Conservation (phyloP, 2,113 vertebrate species). For the Erinaceus europaeus region DNA sequence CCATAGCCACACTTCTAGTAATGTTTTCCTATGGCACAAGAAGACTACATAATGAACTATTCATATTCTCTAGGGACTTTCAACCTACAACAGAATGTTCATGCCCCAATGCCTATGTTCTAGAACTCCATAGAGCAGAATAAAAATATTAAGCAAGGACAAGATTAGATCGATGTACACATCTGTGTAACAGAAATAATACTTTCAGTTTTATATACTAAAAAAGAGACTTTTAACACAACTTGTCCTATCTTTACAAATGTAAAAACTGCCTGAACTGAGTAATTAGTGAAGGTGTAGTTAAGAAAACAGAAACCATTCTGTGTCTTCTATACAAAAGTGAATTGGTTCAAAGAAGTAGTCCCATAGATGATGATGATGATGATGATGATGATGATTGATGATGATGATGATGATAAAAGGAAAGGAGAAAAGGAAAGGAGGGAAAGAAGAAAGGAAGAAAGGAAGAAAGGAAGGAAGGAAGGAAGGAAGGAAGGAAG, state of each 20-base stretch:
- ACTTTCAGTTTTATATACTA: not conserved
- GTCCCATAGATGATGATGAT: too few species aligned
- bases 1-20: not conserved
- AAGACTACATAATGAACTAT: not conserved
- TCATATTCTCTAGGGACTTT: conserved; percentile 3
- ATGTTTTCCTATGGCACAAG: not conserved
- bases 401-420: too few species aligned
- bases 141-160: not conserved
- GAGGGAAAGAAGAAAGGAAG: too few species aligned
- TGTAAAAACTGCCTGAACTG: not conserved
- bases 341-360: too few species aligned
- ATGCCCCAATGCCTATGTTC: not conserved
- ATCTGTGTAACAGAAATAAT: not conserved
- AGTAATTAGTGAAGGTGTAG: not conserved
- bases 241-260: not conserved
- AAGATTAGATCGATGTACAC: not conserved
- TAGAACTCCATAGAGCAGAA: not conserved
- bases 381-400: too few species aligned
- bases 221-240: not conserved
- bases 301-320: not conserved
- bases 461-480: too few species aligned
- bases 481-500: too few species aligned
- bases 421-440: too few species aligned
- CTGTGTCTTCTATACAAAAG: conserved; percentile 3
- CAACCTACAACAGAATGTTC: not conserved